A percentile compares a stretch with the other conserved stretches of the same genome.
phyloP scores from a whole-genome alignment of 2,113 vertebrate genomes.

The Cavia porcellus region DNA sequence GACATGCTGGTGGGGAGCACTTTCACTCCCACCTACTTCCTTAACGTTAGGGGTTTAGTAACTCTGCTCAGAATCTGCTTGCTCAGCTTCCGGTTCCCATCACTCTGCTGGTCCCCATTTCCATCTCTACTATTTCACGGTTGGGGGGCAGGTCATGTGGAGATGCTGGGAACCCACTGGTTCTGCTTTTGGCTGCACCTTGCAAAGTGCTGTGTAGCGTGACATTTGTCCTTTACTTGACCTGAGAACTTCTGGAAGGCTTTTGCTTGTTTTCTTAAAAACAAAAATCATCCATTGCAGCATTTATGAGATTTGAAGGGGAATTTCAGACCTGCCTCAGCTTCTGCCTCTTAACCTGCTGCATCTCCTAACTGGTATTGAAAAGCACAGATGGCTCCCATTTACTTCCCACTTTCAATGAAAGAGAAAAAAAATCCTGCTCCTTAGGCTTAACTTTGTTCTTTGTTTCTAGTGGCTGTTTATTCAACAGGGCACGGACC shows the following conservation, averaged over 20 bases:
- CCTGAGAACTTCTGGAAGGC: not conserved
- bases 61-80: conserved; percentile 1
- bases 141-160: not conserved
- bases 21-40: not conserved
- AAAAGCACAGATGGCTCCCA: not conserved
- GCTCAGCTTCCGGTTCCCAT: conserved; percentile 31
- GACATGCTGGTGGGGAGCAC: not conserved
- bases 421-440: not conserved
- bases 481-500: not conserved
- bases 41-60: not conserved
- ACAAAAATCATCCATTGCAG: not conserved
- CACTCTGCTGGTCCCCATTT: rapidly evolving
- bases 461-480: not conserved
- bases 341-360: not conserved
- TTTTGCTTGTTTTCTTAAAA: not conserved
- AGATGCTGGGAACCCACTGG: not conserved
- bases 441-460: not conserved
- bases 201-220: not conserved
- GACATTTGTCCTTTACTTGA: not conserved
- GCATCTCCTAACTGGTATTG: not conserved
- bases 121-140: not conserved
- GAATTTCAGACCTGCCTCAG: not conserved
- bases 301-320: not conserved
- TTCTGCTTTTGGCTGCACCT: conserved; percentile 34
- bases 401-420: not conserved